These are phyloP conservation scores for Gisinianus flammeolus DNA, from an alignment of 2,888 invertebrate genomes.

Conservation along the genomic window DNA sequence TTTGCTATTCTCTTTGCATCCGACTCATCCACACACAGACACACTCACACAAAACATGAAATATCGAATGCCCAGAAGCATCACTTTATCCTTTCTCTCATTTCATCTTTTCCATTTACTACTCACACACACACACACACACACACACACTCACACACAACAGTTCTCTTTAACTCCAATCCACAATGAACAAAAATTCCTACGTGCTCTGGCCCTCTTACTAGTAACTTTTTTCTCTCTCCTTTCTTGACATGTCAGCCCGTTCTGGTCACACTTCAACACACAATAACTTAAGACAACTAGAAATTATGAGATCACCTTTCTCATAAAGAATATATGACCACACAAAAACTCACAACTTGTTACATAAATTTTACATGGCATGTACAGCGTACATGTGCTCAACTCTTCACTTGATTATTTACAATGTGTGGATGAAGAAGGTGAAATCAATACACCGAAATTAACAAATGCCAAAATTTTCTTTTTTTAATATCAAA, in stretches of 20 bases:
- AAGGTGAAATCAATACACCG: too few relatives aligned
- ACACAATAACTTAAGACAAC: slow-evolving; percentile 23
- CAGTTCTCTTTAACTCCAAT: neutral
- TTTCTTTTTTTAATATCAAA: too few relatives aligned
- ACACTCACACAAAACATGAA: slow-evolving; percentile 24
- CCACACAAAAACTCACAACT: slow-evolving; percentile 11
- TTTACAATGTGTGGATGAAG: too few relatives aligned
- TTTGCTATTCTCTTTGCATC: slow-evolving; percentile 7
- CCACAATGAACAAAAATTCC: neutral
- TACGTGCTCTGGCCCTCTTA: neutral
- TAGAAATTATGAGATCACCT: slow-evolving; percentile 25
- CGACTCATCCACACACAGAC: neutral
- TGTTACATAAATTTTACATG: slow-evolving; percentile 6
- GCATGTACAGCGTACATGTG: too few relatives aligned
- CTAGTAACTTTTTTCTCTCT: neutral
- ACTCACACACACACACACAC: neutral
- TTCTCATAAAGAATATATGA: slow-evolving; percentile 21
- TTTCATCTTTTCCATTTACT: slow-evolving; percentile 10
- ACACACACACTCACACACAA: neutral
- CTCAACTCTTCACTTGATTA: neutral
- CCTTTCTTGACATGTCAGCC: slow-evolving; percentile 1
- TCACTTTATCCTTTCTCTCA: slow-evolving; percentile 20
- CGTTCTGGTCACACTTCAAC: slow-evolving; percentile 25
- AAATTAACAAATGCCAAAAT: too few relatives aligned
- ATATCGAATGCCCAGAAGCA: slow-evolving; percentile 37